Evolutionary conservation across 2,797 vertebrate genomes (phyloP).

Genomic region (Propithecus perrieri): DNA sequence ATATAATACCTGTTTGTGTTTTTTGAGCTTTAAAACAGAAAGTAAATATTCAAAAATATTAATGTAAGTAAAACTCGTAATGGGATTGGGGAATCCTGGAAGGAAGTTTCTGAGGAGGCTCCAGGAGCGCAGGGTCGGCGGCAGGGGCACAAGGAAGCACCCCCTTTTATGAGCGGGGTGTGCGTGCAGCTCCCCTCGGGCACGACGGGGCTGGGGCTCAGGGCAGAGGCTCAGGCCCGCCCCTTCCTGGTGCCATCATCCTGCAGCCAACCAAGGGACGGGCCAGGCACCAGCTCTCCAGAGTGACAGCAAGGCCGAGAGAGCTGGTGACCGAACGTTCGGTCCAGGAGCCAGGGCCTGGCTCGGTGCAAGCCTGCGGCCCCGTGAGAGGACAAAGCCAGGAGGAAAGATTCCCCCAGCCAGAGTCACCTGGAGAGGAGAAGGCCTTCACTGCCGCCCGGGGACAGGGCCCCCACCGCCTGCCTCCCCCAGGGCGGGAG

Average conservation of each 20-base stretch:
- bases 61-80: not conserved
- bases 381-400: not conserved
- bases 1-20: not conserved
- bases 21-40: slow-evolving; percentile 41
- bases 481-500: not conserved
- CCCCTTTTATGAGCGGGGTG: fast-evolving
- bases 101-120: not conserved
- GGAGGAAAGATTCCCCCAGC: too few relatives aligned
- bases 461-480: not conserved
- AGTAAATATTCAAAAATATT: not conserved
- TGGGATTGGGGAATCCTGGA: not conserved
- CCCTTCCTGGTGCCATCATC: not conserved
- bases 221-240: not conserved
- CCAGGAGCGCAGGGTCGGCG: not conserved
- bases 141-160: fast-evolving
- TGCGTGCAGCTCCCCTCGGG: not conserved
- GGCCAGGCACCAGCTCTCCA: not conserved
- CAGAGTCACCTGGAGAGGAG: too few relatives aligned
- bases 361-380: fast-evolving
- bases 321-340: too few relatives aligned
- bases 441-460: not conserved
- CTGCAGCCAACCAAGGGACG: not conserved
- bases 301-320: fast-evolving
- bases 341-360: not conserved
- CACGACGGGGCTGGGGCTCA: not conserved